Conservation (phyloP, 2,888 invertebrate species). For the Ennomos fuscantarius region DNA sequence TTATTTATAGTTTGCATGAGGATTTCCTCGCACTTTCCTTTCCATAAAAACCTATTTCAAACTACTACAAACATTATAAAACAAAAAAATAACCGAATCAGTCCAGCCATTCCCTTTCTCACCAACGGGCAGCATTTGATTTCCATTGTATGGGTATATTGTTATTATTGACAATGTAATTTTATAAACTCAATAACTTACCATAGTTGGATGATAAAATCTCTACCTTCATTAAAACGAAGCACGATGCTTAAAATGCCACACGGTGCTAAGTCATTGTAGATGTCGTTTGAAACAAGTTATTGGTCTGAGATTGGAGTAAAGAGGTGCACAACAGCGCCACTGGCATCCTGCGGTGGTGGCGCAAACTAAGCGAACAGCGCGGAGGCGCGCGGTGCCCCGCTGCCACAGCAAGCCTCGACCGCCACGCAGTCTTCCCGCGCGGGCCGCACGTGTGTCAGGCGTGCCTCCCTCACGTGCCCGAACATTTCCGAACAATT, state of each 20-base stretch:
- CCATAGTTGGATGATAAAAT: constrained; percentile 14
- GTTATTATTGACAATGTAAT: no score
- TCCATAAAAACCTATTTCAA: no score
- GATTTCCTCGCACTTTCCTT: no score
- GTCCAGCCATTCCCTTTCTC: no score
- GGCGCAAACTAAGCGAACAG: constrained; percentile 49
- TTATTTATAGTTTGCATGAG: no score
- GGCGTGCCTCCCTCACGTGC: constrained; percentile 67
- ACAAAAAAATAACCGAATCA: no score
- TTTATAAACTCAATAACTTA: constrained; percentile 1
- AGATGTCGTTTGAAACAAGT: constrained; percentile 29
- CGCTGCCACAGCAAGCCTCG: constrained; percentile 62
- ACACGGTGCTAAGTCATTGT: constrained; percentile 21
- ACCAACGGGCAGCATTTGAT: no score
- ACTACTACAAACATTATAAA: no score
- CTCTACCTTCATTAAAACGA: constrained; percentile 17
- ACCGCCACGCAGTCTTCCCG: constrained; percentile 85
- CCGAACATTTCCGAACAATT: constrained; percentile 66
- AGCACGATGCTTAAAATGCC: constrained; percentile 17
- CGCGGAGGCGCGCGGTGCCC: constrained; percentile 60
- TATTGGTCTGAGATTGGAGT: constrained; percentile 31
- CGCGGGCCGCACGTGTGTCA: constrained; percentile 81
- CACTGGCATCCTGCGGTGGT: constrained; percentile 57
- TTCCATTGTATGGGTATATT: no score
- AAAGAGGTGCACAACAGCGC: constrained; percentile 57